Evolutionary conservation across 2,888 invertebrate genomes (phyloP).

Genomic region (Scrobipalpa costella): DNA sequence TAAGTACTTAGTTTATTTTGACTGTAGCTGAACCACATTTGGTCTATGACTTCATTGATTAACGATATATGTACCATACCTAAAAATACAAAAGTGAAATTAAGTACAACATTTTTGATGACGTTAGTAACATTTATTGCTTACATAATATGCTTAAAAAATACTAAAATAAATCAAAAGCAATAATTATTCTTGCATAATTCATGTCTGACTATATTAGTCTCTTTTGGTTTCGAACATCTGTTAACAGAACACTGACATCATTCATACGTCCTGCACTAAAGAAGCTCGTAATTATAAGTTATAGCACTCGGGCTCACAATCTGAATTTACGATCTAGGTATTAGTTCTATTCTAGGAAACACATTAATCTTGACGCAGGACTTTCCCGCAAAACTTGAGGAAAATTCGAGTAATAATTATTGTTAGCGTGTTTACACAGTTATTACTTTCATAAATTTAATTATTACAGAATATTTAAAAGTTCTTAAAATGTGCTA

Average conservation of each 20-base stretch:
- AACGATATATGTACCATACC: too few species aligned
- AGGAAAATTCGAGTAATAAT: not conserved
- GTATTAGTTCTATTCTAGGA: constrained; percentile 10
- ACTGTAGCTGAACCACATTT: too few species aligned
- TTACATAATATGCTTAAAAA: too few species aligned
- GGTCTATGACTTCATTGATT: too few species aligned
- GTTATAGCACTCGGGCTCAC: not conserved
- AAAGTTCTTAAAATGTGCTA: too few species aligned
- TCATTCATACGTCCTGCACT: not conserved
- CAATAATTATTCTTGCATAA: too few species aligned
- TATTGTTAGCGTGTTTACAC: not conserved
- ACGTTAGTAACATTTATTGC: too few species aligned
- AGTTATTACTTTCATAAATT: not conserved
- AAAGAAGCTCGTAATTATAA: not conserved
- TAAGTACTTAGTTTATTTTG: too few species aligned
- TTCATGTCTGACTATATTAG: too few species aligned
- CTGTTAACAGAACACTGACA: not conserved
- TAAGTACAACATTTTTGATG: too few species aligned
- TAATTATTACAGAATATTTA: not conserved
- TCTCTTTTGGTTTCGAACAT: not conserved
- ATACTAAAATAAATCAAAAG: too few species aligned
- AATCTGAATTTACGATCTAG: constrained; percentile 9
- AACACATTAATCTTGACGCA: not conserved
- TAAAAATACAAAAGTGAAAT: too few species aligned
- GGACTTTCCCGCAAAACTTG: not conserved